phyloP scores from a whole-genome alignment of 2,113 vertebrate genomes.

The Puma concolor region DNA sequence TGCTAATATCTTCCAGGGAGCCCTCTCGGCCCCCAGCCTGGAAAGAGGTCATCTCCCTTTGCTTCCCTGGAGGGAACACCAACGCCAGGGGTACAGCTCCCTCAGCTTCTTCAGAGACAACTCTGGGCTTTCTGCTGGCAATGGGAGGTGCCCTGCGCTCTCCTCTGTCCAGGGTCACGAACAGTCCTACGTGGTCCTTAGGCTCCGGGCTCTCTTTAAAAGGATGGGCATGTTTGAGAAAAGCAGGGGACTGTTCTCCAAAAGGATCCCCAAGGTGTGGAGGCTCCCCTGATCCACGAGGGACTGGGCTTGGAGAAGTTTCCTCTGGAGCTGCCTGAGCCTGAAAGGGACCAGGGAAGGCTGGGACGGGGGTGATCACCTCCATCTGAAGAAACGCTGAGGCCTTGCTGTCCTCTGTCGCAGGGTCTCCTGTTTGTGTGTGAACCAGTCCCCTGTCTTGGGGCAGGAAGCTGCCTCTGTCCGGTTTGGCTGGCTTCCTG shows the following conservation, averaged over 20 bases:
- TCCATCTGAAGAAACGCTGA: slow-evolving; percentile 82
- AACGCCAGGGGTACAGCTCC: not conserved
- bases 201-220: not conserved
- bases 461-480: not conserved
- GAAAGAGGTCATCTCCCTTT: not conserved
- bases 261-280: slow-evolving; percentile 23
- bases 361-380: slow-evolving; percentile 34
- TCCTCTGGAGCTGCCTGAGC: not conserved
- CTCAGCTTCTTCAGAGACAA: not conserved
- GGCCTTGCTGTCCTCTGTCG: slow-evolving; percentile 27
- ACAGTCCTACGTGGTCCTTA: not conserved
- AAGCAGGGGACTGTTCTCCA: not conserved
- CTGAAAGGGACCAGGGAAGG: not conserved
- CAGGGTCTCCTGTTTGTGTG: not conserved
- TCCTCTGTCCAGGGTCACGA: not conserved
- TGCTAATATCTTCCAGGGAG: slow-evolving; percentile 70
- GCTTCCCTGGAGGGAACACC: slow-evolving; percentile 56
- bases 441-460: not conserved
- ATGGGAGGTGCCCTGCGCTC: not conserved
- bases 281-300: not conserved
- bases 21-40: slow-evolving; percentile 42
- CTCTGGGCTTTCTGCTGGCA: slow-evolving; percentile 50
- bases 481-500: slow-evolving; percentile 42
- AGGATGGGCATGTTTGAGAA: not conserved
- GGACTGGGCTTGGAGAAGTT: not conserved